Base-by-base conservation (phyloP, 2,888 invertebrate species). In the Euplagia quadripunctaria region DNA sequence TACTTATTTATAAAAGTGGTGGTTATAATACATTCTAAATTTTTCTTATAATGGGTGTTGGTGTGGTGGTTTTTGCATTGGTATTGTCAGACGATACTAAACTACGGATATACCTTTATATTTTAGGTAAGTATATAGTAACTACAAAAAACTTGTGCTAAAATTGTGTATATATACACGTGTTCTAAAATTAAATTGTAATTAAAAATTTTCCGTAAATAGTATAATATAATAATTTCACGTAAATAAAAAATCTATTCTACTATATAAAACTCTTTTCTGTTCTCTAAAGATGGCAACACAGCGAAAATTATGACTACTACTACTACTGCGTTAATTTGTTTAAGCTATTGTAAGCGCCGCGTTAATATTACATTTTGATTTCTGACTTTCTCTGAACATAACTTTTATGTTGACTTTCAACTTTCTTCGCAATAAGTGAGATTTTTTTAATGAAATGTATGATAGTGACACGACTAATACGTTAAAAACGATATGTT, bases 351-450 rank as follows among this genome's bases (percentile, higher is more conserved):
- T 61, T 14, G 61, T 61, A 61, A 61, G 14, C 61, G 14, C 61
- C 14, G 20, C 61, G 20, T 58, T 52, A 17, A 64, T 61, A 61
- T 61, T 61, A 20, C 41, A 49, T 31, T 46, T 51, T 72, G 73
- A 77, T 77, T 74, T 67, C 64, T 58, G 9, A 71, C 78, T 82
- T 79, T 84, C 82, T 75, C 75, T 20, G 20, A 76, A 71, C 51
- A 71, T 72, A 74, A 74, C 74, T 74, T 74, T 83, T 66, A 74
- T 81, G 73, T 72, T 64, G 81, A 81, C 82, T 83, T 82, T 81
- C 82, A 64, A 83, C 84, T 83, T 82, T 82, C 84, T 71, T 81
- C 17, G 64, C 65, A 71, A 76, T 81, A 73, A 80, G 5, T 78
- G 73, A 49, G 31, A 66, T 14, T 51, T 51, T 7, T 66, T 61